Conservation (phyloP, 2,888 invertebrate genomes). For the Acronicta alni region DNA sequence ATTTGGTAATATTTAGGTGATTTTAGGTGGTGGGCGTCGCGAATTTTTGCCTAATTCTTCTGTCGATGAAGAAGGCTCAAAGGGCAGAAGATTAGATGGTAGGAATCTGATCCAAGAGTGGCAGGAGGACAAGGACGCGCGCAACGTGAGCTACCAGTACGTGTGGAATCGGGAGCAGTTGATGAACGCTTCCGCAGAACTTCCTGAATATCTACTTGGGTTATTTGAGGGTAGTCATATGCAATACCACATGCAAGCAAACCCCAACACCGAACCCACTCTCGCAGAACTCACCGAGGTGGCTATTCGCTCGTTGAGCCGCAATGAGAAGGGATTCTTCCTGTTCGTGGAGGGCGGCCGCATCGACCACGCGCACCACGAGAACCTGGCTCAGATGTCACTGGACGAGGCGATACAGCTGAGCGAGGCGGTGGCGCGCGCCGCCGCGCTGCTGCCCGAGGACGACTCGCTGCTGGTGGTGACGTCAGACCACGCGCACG, state of each 20-base stretch:
- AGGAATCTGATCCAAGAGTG: slow-evolving; percentile 91
- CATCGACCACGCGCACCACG: slow-evolving; percentile 92
- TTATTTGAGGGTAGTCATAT: slow-evolving; percentile 91
- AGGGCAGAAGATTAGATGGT: slow-evolving; percentile 88
- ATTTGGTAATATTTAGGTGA: slow-evolving; percentile 78
- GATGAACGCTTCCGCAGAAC: slow-evolving; percentile 68
- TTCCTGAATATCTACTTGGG: slow-evolving; percentile 91
- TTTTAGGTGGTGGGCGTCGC: slow-evolving; percentile 92
- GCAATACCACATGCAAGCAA: slow-evolving; percentile 91
- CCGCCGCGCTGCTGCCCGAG: slow-evolving; percentile 78
- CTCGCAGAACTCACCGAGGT: slow-evolving; percentile 87
- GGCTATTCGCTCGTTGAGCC: slow-evolving; percentile 92
- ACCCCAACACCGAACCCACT: slow-evolving; percentile 72
- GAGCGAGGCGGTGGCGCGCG: slow-evolving; percentile 87
- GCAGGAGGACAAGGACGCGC: slow-evolving; percentile 82
- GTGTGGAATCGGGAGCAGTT: slow-evolving; percentile 90
- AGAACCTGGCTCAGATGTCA: slow-evolving; percentile 88
- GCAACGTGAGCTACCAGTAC: slow-evolving; percentile 80
- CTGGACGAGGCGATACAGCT: slow-evolving; percentile 92
- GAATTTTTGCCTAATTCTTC: slow-evolving; percentile 89
- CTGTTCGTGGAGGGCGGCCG: slow-evolving; percentile 93
- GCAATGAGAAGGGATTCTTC: slow-evolving; percentile 92
- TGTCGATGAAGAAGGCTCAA: slow-evolving; percentile 85
- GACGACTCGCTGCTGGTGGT: slow-evolving; percentile 94
- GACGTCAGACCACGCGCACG: slow-evolving; percentile 94